These are phyloP conservation scores for Mylabris sibirica DNA, from an alignment of 2,888 invertebrate species.

Conservation along the genomic window DNA sequence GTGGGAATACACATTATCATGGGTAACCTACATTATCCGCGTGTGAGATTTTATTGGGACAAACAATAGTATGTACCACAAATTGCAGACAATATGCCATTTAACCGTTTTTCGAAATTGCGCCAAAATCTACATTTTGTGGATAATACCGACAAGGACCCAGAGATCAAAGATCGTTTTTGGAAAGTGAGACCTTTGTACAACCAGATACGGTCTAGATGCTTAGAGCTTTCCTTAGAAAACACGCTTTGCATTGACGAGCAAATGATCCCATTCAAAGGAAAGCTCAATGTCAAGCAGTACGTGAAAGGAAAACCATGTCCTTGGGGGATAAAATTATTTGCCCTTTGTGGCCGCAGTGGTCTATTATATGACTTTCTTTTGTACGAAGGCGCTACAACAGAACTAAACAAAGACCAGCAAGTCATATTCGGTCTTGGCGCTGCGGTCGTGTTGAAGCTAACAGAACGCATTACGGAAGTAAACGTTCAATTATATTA, in stretches of 20 bases:
- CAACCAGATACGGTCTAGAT: conserved; percentile 34
- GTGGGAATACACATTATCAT: conserved; percentile 42
- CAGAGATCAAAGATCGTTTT: conserved; percentile 34
- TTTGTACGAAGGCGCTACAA: conserved; percentile 44
- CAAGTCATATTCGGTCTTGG: conserved; percentile 36
- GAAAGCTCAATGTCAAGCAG: conserved; percentile 36
- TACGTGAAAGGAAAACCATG: conserved; percentile 37
- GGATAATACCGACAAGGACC: conserved; percentile 29
- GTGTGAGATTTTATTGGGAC: conserved; percentile 39
- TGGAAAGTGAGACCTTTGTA: conserved; percentile 41
- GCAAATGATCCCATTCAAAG: conserved; percentile 42
- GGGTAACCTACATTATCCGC: conserved; percentile 41
- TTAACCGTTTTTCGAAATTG: conserved; percentile 40
- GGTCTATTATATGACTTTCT: conserved; percentile 46
- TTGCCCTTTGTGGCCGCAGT: conserved; percentile 42
- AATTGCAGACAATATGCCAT: conserved; percentile 36
- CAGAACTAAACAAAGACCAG: conserved; percentile 26
- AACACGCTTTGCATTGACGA: conserved; percentile 30
- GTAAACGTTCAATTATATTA: conserved; percentile 34
- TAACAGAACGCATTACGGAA: conserved; percentile 21
- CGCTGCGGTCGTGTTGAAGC: conserved; percentile 33
- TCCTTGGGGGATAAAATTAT: conserved; percentile 46
- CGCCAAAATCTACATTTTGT: conserved; percentile 41
- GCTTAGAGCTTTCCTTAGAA: conserved; percentile 29
- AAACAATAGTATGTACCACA: conserved; percentile 30